These are phyloP conservation scores for Apaloderma vittatum DNA, from an alignment of 2,113 vertebrate species.

Conservation along the genomic window DNA sequence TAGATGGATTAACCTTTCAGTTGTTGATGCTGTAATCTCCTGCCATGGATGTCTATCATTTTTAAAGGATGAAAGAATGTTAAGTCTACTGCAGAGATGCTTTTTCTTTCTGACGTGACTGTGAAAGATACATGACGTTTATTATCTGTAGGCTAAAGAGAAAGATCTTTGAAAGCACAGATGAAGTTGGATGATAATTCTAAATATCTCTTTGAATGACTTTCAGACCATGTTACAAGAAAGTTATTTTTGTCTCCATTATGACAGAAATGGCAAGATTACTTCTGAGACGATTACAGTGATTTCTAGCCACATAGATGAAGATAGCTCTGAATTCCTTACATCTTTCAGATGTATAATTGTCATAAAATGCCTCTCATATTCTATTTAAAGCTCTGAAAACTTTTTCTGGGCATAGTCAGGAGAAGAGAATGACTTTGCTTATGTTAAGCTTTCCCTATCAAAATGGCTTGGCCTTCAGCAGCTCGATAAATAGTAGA, in stretches of 20 bases:
- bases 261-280: conserved; percentile 39
- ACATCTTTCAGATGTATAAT: conserved; percentile 33
- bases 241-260: conserved; percentile 65
- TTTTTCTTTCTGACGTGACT: conserved; percentile 60
- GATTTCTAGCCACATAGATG: conserved; percentile 46
- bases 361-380: conserved; percentile 57
- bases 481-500: not conserved
- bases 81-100: conserved; percentile 38
- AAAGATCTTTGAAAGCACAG: conserved; percentile 66
- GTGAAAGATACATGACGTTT: conserved; percentile 76
- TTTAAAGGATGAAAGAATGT: conserved; percentile 61
- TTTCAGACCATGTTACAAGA: conserved; percentile 33
- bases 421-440: not conserved
- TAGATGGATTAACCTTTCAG: conserved; percentile 60
- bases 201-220: conserved; percentile 72
- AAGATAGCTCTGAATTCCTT: conserved; percentile 37
- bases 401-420: conserved; percentile 30
- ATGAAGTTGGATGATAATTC: conserved; percentile 71
- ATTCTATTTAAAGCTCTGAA: conserved; percentile 26
- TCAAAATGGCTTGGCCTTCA: not conserved
- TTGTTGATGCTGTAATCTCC: conserved; percentile 41
- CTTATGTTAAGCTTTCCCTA: not conserved
- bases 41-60: conserved; percentile 65
- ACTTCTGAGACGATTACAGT: conserved; percentile 47
- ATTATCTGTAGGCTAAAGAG: conserved; percentile 74